phyloP scores from a whole-genome alignment of 2,797 vertebrate genomes.

The Acanthiza pusilla region DNA sequence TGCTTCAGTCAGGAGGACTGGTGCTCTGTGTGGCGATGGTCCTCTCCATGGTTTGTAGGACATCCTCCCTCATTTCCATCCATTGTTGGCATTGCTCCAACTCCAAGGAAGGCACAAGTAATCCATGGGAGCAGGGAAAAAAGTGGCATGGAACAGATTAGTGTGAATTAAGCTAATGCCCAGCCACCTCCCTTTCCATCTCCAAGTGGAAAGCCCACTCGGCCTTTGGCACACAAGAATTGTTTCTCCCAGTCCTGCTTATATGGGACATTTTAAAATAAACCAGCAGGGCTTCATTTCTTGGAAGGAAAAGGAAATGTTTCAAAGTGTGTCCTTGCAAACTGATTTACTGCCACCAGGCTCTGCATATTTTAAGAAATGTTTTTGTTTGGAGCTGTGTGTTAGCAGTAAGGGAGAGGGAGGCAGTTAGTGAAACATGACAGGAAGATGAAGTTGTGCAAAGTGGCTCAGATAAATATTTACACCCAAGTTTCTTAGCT shows the following conservation, averaged over 20 bases:
- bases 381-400: background rate
- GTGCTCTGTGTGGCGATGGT: background rate
- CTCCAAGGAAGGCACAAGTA: background rate
- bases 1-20: background rate
- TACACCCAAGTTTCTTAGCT: background rate
- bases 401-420: background rate
- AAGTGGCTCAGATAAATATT: constrained; percentile 31
- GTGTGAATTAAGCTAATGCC: background rate
- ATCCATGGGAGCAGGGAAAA: background rate
- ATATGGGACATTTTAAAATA: constrained; percentile 15
- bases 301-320: constrained; percentile 47
- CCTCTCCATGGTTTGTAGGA: background rate
- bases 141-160: background rate
- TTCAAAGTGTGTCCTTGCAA: constrained; percentile 4
- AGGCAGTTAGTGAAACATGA: background rate
- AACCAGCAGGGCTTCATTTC: background rate
- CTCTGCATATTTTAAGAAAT: constrained; percentile 9
- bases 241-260: background rate
- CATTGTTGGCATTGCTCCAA: background rate
- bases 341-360: background rate
- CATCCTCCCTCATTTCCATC: background rate
- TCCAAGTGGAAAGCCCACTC: background rate
- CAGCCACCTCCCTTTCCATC: background rate
- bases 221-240: background rate
- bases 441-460: background rate